A percentile compares a stretch with the other conserved stretches of the same genome.
Evolutionary conservation across 2,797 vertebrate genomes (phyloP).

Genomic region (Sebastes kiyomatsui): DNA sequence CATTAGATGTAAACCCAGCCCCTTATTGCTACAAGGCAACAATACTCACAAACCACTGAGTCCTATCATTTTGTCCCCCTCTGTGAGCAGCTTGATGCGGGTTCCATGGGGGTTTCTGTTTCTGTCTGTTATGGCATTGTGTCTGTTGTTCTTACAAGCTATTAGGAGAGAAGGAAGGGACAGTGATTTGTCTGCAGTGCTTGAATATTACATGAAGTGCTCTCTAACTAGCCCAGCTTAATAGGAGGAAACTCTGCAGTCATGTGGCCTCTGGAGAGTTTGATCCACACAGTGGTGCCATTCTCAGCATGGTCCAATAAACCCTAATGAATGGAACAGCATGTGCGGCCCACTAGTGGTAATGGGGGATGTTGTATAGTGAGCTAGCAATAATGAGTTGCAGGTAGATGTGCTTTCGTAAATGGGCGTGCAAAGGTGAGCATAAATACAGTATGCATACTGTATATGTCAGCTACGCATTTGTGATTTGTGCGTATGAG

Average conservation of each 20-base stretch:
- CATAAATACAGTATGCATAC: not conserved
- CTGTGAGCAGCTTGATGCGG: not conserved
- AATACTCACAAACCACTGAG: not conserved
- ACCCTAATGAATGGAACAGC: constrained; percentile 26
- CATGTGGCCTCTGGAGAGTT: constrained; percentile 1
- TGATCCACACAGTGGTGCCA: not conserved
- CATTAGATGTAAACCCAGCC: not conserved
- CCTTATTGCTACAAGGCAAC: not conserved
- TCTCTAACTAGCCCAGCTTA: constrained; percentile 26
- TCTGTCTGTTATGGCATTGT: not conserved
- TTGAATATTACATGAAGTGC: constrained; percentile 38
- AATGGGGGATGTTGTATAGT: constrained; percentile 3
- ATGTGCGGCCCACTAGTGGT: constrained; percentile 4
- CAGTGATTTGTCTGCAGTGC: constrained; percentile 4
- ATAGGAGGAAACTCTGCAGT: constrained; percentile 11
- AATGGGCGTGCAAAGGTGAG: constrained; percentile 3
- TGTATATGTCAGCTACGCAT: not conserved
- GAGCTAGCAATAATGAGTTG: constrained; percentile 14
- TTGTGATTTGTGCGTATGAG: not conserved
- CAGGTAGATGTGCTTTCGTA: constrained; percentile 10
- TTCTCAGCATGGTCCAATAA: constrained; percentile 19
- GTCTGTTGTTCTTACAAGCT: constrained; percentile 6
- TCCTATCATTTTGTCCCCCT: not conserved
- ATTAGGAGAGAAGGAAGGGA: constrained; percentile 7
- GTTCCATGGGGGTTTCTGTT: not conserved